phyloP scores from a whole-genome alignment of 2,797 vertebrate genomes.

The Sciaenops ocellatus region DNA sequence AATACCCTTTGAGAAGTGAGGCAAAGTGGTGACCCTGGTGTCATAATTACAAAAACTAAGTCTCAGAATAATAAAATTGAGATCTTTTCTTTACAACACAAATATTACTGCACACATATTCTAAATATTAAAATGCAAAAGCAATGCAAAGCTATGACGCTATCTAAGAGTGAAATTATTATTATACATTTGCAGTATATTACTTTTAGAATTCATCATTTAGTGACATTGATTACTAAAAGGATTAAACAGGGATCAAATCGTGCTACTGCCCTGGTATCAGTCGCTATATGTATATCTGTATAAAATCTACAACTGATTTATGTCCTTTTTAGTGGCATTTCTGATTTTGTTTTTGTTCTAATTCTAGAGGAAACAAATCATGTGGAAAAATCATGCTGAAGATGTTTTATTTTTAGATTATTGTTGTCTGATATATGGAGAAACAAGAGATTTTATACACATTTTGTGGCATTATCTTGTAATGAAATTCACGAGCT shows the following conservation, averaged over 20 bases:
- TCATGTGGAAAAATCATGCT: neutral
- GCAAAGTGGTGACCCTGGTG: slow-evolving; percentile 12
- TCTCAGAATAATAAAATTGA: slow-evolving; percentile 1
- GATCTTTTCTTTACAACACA: neutral
- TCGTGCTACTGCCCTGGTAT: neutral
- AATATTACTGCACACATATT: neutral
- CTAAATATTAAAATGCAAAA: neutral
- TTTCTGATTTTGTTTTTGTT: neutral
- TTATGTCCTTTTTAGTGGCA: neutral
- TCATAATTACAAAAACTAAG: slow-evolving; percentile 23
- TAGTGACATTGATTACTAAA: neutral
- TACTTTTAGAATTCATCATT: neutral
- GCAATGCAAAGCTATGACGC: no score
- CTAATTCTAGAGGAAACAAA: neutral
- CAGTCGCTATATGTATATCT: no score
- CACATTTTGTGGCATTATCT: neutral
- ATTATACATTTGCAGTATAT: neutral
- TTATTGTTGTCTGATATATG: neutral
- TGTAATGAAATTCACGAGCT: slow-evolving; percentile 9
- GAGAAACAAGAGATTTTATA: neutral
- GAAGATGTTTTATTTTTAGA: neutral
- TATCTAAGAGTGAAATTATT: neutral
- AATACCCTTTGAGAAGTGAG: neutral
- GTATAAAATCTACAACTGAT: neutral
- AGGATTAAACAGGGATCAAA: neutral